Evolutionary conservation across 2,797 vertebrate genomes (phyloP).

Genomic region (Etheostoma perlongum): DNA sequence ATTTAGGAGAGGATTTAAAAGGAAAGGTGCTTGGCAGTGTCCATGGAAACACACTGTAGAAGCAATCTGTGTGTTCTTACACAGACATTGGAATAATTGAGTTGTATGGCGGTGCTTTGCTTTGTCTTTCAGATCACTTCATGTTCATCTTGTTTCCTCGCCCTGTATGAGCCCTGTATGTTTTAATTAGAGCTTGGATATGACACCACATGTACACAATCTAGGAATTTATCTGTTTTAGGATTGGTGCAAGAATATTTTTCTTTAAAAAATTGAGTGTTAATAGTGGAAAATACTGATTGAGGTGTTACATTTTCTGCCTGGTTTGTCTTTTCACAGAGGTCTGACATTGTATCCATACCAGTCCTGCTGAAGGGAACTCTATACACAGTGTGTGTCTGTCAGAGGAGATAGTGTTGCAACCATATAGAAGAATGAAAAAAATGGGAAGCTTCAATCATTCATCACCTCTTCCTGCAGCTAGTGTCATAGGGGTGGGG

Average conservation of each 20-base stretch:
- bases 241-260: constrained; percentile 72
- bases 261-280: constrained; percentile 76
- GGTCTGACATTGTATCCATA: constrained; percentile 67
- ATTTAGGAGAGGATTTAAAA: constrained; percentile 66
- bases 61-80: constrained; percentile 27
- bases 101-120: constrained; percentile 4
- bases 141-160: constrained; percentile 21
- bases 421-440: constrained; percentile 56
- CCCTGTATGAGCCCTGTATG: neutral
- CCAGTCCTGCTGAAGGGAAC: constrained; percentile 41
- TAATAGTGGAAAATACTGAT: constrained; percentile 70
- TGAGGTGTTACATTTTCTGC: constrained; percentile 74
- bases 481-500: constrained; percentile 55
- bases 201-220: neutral
- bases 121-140: constrained; percentile 7
- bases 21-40: constrained; percentile 55
- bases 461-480: constrained; percentile 69
- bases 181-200: constrained; percentile 33
- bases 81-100: constrained; percentile 24
- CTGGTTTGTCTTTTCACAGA: constrained; percentile 76
- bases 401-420: constrained; percentile 71
- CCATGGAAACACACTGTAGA: constrained; percentile 53
- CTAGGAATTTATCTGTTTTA: constrained; percentile 32
- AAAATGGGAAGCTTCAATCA: constrained; percentile 65
- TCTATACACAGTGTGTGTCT: constrained; percentile 57